Percentiles rank a stretch among this genome's conserved stretches.
These are phyloP conservation scores for Mechanitis messenoides DNA, from an alignment of 2,888 invertebrate genomes.

Conservation along the genomic window DNA sequence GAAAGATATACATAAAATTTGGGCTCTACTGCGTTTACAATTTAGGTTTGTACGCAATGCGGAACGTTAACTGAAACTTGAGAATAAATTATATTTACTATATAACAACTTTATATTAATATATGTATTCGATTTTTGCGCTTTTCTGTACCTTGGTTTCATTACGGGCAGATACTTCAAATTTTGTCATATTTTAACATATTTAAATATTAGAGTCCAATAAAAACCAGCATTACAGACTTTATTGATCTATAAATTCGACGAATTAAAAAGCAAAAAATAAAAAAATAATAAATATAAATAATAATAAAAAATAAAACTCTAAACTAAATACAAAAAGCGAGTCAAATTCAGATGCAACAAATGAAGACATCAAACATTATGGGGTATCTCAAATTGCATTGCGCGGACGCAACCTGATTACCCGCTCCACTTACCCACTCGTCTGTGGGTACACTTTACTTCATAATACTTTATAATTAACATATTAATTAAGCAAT, in stretches of 20 bases:
- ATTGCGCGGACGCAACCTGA: conserved; percentile 67
- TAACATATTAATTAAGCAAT: conserved; percentile 21
- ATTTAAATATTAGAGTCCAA: no score
- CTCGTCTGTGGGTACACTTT: conserved; percentile 38
- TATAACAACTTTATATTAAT: not conserved
- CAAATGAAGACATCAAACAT: conserved; percentile 21
- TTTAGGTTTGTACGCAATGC: conserved; percentile 24
- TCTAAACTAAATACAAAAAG: conserved; percentile 4
- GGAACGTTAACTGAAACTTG: conserved; percentile 17
- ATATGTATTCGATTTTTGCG: conserved; percentile 1
- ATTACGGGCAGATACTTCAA: no score
- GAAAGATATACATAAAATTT: not conserved
- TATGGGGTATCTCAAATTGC: conserved; percentile 11
- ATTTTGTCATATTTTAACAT: no score
- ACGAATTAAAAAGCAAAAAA: no score
- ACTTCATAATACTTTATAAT: conserved; percentile 25
- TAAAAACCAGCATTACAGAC: no score
- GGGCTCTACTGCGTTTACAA: conserved; percentile 4
- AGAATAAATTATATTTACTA: conserved; percentile 9
- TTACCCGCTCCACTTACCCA: conserved; percentile 64
- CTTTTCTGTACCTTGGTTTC: no score
- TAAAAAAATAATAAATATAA: no score
- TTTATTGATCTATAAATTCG: no score
- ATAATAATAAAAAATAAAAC: not conserved
- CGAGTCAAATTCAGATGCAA: conserved; percentile 14